phyloP scores from a whole-genome alignment of 2,113 vertebrate species.

The Vanacampus margaritifer region DNA sequence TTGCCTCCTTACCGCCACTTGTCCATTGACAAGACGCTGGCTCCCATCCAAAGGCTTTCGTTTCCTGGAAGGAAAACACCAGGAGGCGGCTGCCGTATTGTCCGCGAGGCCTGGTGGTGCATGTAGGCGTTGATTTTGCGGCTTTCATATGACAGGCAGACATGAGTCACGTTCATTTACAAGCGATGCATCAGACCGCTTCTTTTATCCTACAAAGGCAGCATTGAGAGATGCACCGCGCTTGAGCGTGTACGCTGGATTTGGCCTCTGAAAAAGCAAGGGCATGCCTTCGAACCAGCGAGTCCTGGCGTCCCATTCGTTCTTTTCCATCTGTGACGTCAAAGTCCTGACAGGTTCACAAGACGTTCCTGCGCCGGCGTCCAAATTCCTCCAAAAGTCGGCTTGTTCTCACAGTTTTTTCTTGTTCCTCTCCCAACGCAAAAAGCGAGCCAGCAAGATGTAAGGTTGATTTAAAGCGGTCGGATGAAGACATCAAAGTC shows the following conservation, averaged over 20 bases:
- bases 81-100: conserved; percentile 36
- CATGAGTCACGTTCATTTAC: conserved; percentile 52
- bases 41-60: conserved; percentile 17
- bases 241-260: conserved; percentile 39
- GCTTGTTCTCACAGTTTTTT: conserved; percentile 5
- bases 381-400: conserved; percentile 28
- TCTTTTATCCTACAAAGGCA: conserved; percentile 55
- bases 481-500: conserved; percentile 66
- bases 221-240: conserved; percentile 53
- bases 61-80: conserved; percentile 17
- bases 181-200: conserved; percentile 32
- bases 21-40: conserved; percentile 49
- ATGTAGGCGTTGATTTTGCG: conserved; percentile 12
- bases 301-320: background rate
- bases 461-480: conserved; percentile 47
- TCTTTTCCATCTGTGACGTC: background rate
- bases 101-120: conserved; percentile 23
- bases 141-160: conserved; percentile 34
- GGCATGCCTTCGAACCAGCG: background rate
- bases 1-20: conserved; percentile 43
- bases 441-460: conserved; percentile 18
- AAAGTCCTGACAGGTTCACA: conserved; percentile 39
- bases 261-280: conserved; percentile 12
- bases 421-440: background rate
- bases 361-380: conserved; percentile 38